Evolutionary conservation across 2,113 vertebrate genomes (phyloP).

Genomic region (Clarias magur): DNA sequence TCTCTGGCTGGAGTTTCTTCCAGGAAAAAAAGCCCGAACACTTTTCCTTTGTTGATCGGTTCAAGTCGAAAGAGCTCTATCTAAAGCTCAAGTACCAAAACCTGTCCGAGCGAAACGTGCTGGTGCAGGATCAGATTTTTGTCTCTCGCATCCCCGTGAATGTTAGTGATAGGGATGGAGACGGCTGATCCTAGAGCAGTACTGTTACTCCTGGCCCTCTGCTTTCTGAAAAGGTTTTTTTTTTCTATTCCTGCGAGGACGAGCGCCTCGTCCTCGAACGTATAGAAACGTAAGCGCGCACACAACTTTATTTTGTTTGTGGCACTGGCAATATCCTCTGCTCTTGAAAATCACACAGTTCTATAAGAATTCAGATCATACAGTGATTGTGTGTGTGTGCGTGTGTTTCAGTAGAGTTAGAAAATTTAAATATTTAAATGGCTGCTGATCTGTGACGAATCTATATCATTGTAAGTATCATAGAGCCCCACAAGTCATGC

Average conservation of each 20-base stretch:
- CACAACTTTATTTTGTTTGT: background rate
- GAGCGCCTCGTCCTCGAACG: background rate
- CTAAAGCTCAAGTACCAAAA: background rate
- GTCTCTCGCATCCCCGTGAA: slow-evolving; percentile 12
- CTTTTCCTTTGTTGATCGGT: background rate
- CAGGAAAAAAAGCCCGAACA: background rate
- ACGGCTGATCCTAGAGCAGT: slow-evolving; percentile 35
- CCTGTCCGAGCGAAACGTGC: background rate
- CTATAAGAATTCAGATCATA: slow-evolving; percentile 27
- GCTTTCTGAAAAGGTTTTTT: background rate
- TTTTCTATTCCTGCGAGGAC: background rate
- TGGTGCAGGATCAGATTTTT: slow-evolving; percentile 21
- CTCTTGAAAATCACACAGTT: slow-evolving; percentile 13
- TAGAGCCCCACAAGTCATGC: slow-evolving; percentile 11
- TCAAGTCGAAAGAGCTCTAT: background rate
- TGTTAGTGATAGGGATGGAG: slow-evolving; percentile 19
- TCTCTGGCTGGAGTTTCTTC: background rate
- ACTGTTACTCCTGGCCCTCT: background rate
- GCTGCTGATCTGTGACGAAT: slow-evolving; percentile 41
- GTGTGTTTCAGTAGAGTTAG: slow-evolving; percentile 36
- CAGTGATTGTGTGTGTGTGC: slow-evolving; percentile 25
- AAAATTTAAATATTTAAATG: slow-evolving; percentile 32
- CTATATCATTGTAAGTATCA: slow-evolving; percentile 40
- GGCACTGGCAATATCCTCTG: background rate
- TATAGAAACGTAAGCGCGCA: background rate